A percentile compares a stretch with the other conserved stretches of the same genome.
Conservation (phyloP, 2,113 vertebrate species). For the Leiothrix lutea region DNA sequence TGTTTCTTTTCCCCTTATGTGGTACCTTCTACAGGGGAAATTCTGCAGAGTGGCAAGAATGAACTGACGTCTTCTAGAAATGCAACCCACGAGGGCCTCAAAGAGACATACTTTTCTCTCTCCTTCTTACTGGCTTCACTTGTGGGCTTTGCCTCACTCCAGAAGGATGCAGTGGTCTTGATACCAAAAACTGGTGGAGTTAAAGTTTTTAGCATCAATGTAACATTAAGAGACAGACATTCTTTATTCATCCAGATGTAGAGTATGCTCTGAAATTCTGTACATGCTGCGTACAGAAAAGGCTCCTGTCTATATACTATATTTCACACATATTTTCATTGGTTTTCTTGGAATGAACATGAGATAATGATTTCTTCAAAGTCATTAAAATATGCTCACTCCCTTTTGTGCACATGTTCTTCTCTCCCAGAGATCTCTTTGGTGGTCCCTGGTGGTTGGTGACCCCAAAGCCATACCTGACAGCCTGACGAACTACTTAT, state of each 20-base stretch:
- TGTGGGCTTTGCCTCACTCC: background rate
- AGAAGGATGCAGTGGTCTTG: background rate
- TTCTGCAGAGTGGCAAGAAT: background rate
- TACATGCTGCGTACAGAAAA: background rate
- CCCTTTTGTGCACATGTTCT: background rate
- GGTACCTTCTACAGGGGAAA: background rate
- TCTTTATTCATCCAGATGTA: background rate
- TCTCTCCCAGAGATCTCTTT: background rate
- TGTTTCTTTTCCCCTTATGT: background rate
- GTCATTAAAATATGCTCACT: background rate
- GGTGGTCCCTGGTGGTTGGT: background rate
- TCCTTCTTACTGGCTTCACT: background rate
- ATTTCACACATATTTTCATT: background rate
- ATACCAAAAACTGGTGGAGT: background rate
- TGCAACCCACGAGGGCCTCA: background rate
- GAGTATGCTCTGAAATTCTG: background rate
- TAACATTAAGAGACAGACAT: background rate
- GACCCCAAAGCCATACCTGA: background rate
- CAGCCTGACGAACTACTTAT: background rate
- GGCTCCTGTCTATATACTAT: accelerated
- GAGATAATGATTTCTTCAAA: background rate
- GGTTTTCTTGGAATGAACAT: background rate
- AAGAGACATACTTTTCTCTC: background rate
- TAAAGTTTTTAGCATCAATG: background rate
- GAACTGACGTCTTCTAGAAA: background rate